Evolutionary conservation across 2,797 vertebrate species (phyloP), one percentile per base, ranked within the genome.

Genomic region (Hephaestus fuliginosus): DNA sequence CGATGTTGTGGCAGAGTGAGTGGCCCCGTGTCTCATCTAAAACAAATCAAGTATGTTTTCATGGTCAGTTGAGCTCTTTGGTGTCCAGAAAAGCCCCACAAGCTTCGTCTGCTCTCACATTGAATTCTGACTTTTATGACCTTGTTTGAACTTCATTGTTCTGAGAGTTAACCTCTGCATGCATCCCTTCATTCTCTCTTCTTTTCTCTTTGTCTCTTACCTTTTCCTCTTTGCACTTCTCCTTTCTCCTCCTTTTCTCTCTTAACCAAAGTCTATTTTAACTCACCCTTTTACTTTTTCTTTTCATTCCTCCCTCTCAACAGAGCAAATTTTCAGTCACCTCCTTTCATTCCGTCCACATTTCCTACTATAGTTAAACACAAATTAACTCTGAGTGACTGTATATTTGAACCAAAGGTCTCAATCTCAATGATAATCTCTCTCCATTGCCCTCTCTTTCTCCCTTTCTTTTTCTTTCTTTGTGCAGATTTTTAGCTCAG

Each of bases 401-500:
- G 70, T 33, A 53, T 46, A 73, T 72, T 43, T 39, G 43, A 70
- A 48, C 17, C 60, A 43, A 25, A 61, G 44, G 58, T 73, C 61
- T 64, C n/a, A 20, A 76, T 67, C 65, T 76, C 49, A 25, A 28
- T 25, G 28, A 82, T 70, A 60, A 70, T 14, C 55, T 28, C 20
- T 49, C 57, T 80, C 51, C n/a, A 36, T 62, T 51, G 46, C 20
- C 22, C 3, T 18, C 33, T 15, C 30, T 36, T 28, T 61, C 61
- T 13, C 51, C n/a, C 25, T 25, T 49, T 78, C 52, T 72, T 39
- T 52, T 52, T 62, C 41, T 53, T 33, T 33, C 62, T 75, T 69
- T 76, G 61, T 56, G 18, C 60, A 30, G 57, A 75, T 80, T 72
- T 85, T 52, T 11, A 64, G 51, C 62, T 84, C 63, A 43, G 73